Base-by-base conservation (phyloP, 2,113 vertebrate genomes). In the Madoqua kirkii region DNA sequence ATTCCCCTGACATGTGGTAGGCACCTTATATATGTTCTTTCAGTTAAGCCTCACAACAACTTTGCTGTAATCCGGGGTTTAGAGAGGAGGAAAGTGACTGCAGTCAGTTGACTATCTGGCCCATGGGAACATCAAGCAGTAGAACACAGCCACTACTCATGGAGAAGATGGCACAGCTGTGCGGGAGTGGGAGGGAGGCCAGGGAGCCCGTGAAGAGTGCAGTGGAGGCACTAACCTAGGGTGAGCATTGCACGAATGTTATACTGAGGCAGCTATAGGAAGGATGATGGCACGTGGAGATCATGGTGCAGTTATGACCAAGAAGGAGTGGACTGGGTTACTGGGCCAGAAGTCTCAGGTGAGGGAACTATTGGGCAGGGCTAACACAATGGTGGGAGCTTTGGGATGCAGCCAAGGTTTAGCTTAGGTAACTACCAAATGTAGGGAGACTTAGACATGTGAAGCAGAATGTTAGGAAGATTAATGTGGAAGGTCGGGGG, bases 1-100 rank as follows among this genome's bases (percentile, higher is more conserved):
- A 76, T 60, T 87, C 79, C 78, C 62, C 40, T 96, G 96, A 88
- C 87, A 15, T 0, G 21, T n/a, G 89, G 27, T 50, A 89, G 92
- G 79, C 40, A 74, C 95, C 96, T 92, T 89, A 89, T 89, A 14
- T 93, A 40, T 93, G 93, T 85, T 78, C 84, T 76, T 71, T 79
- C 8, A 1, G 82, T 76, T 76, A 67, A 92, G n/a, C 67, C 57
- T 89, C 78, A 43, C 71, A 29, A 0, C 83, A 25, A 0, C 87
- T 89, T 76, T 48, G 54, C 96, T 76, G 0, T 76, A 93, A 90
- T 95, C 59, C 81, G 27, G 6, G 43, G n/a, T 91, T 96, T 89
- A 96, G 67, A 92, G 55, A 87, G 50, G 84, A 96, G 76, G 59
- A 96, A 81, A 64, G 87, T 36, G 95, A 95, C 64, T 93, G 45